Evolutionary conservation across 2,113 vertebrate genomes (phyloP), one percentile per base, ranked within the genome.

Genomic region (Macroglossus sobrinus): DNA sequence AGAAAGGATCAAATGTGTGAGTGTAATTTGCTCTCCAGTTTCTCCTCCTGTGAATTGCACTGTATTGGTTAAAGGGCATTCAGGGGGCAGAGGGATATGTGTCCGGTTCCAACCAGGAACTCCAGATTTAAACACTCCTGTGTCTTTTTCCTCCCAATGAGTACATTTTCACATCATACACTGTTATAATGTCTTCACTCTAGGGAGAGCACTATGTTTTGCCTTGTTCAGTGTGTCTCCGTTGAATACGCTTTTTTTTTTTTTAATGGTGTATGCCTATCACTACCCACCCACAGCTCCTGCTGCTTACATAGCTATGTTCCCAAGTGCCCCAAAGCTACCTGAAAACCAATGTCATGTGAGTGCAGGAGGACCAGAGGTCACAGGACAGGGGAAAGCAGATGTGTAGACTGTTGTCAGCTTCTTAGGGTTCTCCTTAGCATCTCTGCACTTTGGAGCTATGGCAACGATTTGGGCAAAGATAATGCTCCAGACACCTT

Each of bases 401-500:
- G 40, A 50, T 1, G 6, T 3, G 38, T 6, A n/a, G 35, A n/a
- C 66, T 14, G 4, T 1, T 0, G 0, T 26, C 19, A 33, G 9
- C 43, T 69, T 76, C 9, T 30, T 33, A 6, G 3, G n/a, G 16
- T 0, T 28, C 15, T 43, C 35, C 24, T 5, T 5, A 61, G 30
- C 7, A 24, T 47, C 40, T 35, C n/a, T 63, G 50, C 3, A 43
- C 12, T 26, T 22, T 28, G 69, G 82, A 82, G 55, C 8, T 50
- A 68, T 75, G 76, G 63, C 14, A n/a, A 22, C 3, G 30, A 9
- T 78, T 63, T 57, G 45, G 16, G n/a, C 40, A 40, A 63, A 66
- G 45, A 21, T 57, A 47, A 26, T 18, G 28, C 11, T 75, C 18
- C 11, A 28, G 80, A 57, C 9, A 22, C 5, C 26, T 43, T 4